Evolutionary conservation across 2,797 vertebrate species (phyloP), one percentile per base, ranked within the genome.

Genomic region (Pseudochaenichthys georgianus): DNA sequence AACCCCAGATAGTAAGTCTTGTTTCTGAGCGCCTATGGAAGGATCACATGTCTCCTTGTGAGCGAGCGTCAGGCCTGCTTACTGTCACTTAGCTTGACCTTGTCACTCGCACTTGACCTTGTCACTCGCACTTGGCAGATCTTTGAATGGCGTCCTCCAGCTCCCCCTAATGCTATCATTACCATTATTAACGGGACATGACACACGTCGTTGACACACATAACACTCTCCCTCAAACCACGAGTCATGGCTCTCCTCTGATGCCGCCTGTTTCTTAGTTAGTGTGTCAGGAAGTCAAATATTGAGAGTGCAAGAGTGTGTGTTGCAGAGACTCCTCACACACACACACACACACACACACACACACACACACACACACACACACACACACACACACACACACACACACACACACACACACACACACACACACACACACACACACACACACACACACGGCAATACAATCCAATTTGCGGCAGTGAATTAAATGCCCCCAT

Each of bases 161-260:
- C 54, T 68, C 79, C 81, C 75, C 64, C 84, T 87, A 91, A 93
- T 89, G 91, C 90, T 78, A 86, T 92, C 92, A 93, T 93, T 93
- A 94, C 84, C 88, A 90, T 93, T 92, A 92, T 93, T 94, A 93
- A 94, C 92, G 92, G 90, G 84, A 93, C 92, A 91, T 91, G 92
- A 92, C 90, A 93, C 90, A 85, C 90, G 89, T 79, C 90, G 83
- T 87, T 89, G 88, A 81, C 86, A 85, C 89, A 75, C 84, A 86
- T 84, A 89, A 88, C 88, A 64, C 80, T 89, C 80, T 73, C 70
- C 76, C 84, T 74, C 82, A 16, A 66, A n/a, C n/a, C n/a, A n/a
- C n/a, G n/a, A n/a, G n/a, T n/a, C n/a, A n/a, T n/a, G n/a, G n/a
- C n/a, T n/a, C n/a, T n/a, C n/a, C n/a, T n/a, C n/a, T n/a, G n/a